Conservation (phyloP, 2,113 vertebrate genomes). For the Loxodonta africana region DNA sequence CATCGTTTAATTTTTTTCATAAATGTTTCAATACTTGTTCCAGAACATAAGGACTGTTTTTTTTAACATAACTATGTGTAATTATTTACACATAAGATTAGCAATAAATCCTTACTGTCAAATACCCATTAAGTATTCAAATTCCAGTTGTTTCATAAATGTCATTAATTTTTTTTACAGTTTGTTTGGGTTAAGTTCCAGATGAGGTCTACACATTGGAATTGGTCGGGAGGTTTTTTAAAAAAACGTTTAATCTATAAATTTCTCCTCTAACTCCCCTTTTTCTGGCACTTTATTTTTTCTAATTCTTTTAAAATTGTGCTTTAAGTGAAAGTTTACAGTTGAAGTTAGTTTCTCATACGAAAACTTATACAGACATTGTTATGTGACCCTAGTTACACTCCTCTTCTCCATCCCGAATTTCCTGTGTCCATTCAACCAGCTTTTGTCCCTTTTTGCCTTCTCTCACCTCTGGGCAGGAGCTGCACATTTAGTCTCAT, state of each 20-base stretch:
- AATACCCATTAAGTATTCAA: neutral
- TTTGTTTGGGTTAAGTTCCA: neutral
- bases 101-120: neutral
- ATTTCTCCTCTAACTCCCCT: neutral
- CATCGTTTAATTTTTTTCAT: neutral
- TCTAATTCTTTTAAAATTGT: too few relatives aligned
- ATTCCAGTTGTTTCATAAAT: neutral
- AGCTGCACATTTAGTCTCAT: too few relatives aligned
- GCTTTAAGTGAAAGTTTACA: too few relatives aligned
- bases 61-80: neutral
- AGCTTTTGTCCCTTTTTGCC: too few relatives aligned
- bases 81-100: neutral
- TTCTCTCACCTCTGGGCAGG: too few relatives aligned
- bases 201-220: neutral
- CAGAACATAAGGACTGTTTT: neutral
- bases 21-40: neutral
- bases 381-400: too few relatives aligned
- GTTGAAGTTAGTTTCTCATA: too few relatives aligned
- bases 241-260: neutral
- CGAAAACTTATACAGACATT: too few relatives aligned
- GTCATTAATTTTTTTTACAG: neutral
- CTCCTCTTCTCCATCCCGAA: too few relatives aligned
- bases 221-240: neutral
- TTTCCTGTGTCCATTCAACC: too few relatives aligned
- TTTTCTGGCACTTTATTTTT: slow-evolving; percentile 8